A percentile compares a stretch with the other conserved stretches of the same genome.
Conservation (phyloP, 2,113 vertebrate species). For the Delphinapterus leucas region DNA sequence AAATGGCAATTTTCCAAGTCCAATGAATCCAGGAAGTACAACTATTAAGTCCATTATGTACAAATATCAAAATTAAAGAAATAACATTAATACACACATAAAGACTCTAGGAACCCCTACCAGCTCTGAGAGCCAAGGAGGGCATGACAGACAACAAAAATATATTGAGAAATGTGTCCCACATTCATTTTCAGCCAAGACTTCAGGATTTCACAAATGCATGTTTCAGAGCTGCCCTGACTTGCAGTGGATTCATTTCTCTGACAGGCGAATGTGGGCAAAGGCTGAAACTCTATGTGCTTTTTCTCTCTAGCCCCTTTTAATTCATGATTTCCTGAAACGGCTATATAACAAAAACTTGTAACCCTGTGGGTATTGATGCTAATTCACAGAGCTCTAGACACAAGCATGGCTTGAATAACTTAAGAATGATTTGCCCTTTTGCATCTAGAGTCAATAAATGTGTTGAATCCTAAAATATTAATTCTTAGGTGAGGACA, state of each 20-base stretch:
- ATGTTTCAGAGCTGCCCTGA: conserved; percentile 11
- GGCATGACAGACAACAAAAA: neutral
- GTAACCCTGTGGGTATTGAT: neutral
- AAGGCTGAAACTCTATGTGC: neutral
- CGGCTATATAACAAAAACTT: neutral
- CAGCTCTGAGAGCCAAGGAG: neutral
- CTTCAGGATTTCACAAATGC: conserved; percentile 15
- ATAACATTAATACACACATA: neutral
- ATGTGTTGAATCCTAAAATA: neutral
- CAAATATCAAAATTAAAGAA: neutral
- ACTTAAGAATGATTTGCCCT: neutral
- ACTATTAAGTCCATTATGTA: neutral
- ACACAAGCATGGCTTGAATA: neutral
- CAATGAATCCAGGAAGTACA: neutral
- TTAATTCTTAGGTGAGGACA: neutral
- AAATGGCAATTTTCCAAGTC: neutral
- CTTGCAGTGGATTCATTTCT: neutral
- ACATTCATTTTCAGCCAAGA: conserved; percentile 30
- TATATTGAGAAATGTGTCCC: neutral
- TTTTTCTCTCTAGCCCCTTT: neutral
- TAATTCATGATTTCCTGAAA: conserved; percentile 37
- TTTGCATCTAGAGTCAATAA: conserved; percentile 10
- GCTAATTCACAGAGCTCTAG: neutral
- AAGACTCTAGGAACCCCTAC: neutral
- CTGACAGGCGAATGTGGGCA: neutral